These are phyloP conservation scores for Ecliptopera silaceata DNA, from an alignment of 2,888 invertebrate species.

Conservation along the genomic window DNA sequence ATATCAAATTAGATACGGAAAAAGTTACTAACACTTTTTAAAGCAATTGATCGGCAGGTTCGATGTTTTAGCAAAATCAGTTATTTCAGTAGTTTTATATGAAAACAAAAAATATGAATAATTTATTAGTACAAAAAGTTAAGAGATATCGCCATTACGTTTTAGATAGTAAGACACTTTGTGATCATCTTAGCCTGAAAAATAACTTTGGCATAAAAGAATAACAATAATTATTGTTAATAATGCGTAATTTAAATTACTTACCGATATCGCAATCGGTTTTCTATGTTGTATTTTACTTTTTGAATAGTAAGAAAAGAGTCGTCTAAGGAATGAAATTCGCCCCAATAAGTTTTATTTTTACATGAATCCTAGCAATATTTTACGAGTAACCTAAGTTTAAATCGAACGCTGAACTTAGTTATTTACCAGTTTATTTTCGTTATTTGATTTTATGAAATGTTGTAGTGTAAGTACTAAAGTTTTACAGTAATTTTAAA, in stretches of 20 bases:
- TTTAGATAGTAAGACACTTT: background rate
- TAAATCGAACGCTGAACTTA: conserved; percentile 7
- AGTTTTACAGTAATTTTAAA: conserved; percentile 41
- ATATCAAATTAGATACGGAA: too few relatives aligned
- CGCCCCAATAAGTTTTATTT: conserved; percentile 1
- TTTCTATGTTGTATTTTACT: too few relatives aligned
- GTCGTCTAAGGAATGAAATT: background rate
- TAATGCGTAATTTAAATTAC: too few relatives aligned
- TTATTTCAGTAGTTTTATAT: background rate
- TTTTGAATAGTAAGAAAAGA: background rate
- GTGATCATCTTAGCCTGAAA: background rate
- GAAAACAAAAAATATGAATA: too few relatives aligned
- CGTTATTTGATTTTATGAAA: conserved; percentile 27
- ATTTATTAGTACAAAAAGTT: background rate
- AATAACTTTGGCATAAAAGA: too few relatives aligned
- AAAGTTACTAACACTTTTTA: too few relatives aligned
- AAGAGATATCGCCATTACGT: background rate
- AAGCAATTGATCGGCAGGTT: too few relatives aligned
- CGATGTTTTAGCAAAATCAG: too few relatives aligned
- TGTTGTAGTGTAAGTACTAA: conserved; percentile 36
- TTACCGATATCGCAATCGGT: too few relatives aligned
- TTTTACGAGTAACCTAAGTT: conserved; percentile 12
- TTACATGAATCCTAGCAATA: conserved; percentile 10
- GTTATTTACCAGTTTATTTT: conserved; percentile 26
- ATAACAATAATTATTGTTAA: too few relatives aligned